Conservation (phyloP, 2,797 vertebrate species). For the Brachymystax lenok region DNA sequence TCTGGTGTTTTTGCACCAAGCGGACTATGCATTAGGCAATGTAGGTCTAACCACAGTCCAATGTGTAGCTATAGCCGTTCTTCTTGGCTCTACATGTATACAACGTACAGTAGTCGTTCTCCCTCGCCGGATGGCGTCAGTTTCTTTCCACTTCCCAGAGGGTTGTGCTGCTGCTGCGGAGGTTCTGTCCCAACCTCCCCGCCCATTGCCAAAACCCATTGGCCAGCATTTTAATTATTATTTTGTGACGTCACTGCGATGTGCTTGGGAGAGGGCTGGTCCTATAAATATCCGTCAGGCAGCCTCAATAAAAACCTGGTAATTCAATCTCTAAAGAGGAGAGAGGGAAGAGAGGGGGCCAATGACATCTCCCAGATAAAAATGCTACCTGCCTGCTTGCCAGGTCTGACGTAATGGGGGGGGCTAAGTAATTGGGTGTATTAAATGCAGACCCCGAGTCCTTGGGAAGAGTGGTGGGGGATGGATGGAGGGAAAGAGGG, state of each 20-base stretch:
- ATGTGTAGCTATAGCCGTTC: constrained; percentile 44
- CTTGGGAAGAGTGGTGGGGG: constrained; percentile 39
- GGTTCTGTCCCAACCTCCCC: constrained; percentile 16
- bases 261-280: constrained; percentile 52
- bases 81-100: constrained; percentile 22
- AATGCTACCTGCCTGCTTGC: constrained; percentile 72
- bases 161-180: constrained; percentile 15
- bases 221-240: constrained; percentile 33
- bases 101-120: background rate
- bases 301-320: constrained; percentile 68
- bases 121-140: constrained; percentile 31
- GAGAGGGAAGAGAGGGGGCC: constrained; percentile 51
- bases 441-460: constrained; percentile 68
- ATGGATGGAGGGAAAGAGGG: constrained; percentile 50
- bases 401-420: constrained; percentile 75
- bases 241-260: constrained; percentile 46
- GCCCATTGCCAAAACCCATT: constrained; percentile 40
- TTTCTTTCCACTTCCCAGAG: constrained; percentile 25
- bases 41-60: constrained; percentile 51
- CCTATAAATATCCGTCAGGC: constrained; percentile 54
- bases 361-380: constrained; percentile 74
- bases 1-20: constrained; percentile 56
- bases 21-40: constrained; percentile 48
- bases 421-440: constrained; percentile 78
- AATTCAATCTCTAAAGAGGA: constrained; percentile 73